These are phyloP conservation scores for Acomys russatus DNA, from an alignment of 2,797 vertebrate genomes.

Conservation along the genomic window DNA sequence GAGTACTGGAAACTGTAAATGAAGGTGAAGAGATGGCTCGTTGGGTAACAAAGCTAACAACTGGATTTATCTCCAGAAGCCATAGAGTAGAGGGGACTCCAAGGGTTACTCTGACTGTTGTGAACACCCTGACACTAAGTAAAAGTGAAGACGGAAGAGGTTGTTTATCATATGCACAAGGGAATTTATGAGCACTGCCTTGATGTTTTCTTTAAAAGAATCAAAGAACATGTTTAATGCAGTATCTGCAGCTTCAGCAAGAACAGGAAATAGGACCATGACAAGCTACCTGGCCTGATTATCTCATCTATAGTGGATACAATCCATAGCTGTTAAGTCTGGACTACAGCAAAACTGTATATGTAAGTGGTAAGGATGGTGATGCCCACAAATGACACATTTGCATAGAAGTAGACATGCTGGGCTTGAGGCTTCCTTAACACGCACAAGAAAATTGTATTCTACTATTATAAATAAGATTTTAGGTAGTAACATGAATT, in stretches of 20 bases:
- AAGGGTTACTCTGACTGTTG: background rate
- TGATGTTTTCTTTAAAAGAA: constrained; percentile 13
- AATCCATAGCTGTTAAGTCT: background rate
- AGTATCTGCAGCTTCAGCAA: background rate
- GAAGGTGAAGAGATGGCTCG: background rate
- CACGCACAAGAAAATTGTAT: background rate
- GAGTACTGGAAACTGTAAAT: background rate
- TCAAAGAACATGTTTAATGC: background rate
- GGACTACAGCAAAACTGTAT: background rate
- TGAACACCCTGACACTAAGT: background rate
- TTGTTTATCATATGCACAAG: background rate
- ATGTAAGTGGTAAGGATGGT: background rate
- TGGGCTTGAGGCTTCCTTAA: background rate
- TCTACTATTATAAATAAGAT: background rate
- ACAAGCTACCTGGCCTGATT: constrained; percentile 7
- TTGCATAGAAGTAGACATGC: background rate
- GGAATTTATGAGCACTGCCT: background rate
- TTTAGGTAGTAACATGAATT: background rate
- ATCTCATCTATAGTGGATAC: background rate
- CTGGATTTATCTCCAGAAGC: background rate
- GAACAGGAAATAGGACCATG: background rate
- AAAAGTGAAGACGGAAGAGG: background rate
- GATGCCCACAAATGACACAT: background rate
- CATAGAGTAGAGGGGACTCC: background rate
- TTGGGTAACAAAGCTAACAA: background rate